These are phyloP conservation scores for Noctua pronuba DNA, from an alignment of 2,888 invertebrate species.

Conservation along the genomic window DNA sequence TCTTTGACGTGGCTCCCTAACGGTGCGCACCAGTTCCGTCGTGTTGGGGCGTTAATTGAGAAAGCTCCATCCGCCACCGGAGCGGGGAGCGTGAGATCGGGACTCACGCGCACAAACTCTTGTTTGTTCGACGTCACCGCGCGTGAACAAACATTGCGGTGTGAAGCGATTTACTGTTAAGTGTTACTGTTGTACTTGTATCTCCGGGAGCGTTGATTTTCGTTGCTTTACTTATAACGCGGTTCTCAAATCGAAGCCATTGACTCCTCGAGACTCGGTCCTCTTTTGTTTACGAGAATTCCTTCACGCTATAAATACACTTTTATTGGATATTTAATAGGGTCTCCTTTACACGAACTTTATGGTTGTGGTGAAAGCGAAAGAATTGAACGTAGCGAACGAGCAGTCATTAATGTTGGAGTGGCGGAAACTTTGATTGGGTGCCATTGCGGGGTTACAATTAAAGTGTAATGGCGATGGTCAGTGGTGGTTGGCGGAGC, in stretches of 20 bases:
- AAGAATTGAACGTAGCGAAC: constrained; percentile 38
- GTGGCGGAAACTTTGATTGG: constrained; percentile 53
- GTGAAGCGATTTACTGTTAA: constrained; percentile 77
- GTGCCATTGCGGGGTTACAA: constrained; percentile 58
- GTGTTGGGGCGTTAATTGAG: constrained; percentile 77
- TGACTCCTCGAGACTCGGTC: constrained; percentile 35
- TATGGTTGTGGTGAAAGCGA: constrained; percentile 42
- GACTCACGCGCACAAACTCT: constrained; percentile 66
- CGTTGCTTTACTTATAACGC: constrained; percentile 44
- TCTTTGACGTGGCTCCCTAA: constrained; percentile 58
- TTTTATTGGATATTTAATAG: constrained; percentile 51
- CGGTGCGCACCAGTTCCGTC: constrained; percentile 64
- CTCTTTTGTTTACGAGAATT: constrained; percentile 41
- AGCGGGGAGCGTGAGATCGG: constrained; percentile 70
- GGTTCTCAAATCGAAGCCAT: constrained; percentile 49
- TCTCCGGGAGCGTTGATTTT: constrained; percentile 46
- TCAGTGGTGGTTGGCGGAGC: constrained; percentile 72
- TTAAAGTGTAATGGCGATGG: constrained; percentile 64
- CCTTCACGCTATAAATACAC: constrained; percentile 49
- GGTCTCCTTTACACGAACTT: constrained; percentile 40
- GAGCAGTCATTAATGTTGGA: constrained; percentile 43
- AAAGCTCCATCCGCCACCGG: constrained; percentile 71
- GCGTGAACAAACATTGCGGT: constrained; percentile 78
- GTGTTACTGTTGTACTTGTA: constrained; percentile 73
- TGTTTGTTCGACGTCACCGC: constrained; percentile 71